Base-by-base conservation (phyloP, 2,888 invertebrate genomes). In the Cabera pusaria region DNA sequence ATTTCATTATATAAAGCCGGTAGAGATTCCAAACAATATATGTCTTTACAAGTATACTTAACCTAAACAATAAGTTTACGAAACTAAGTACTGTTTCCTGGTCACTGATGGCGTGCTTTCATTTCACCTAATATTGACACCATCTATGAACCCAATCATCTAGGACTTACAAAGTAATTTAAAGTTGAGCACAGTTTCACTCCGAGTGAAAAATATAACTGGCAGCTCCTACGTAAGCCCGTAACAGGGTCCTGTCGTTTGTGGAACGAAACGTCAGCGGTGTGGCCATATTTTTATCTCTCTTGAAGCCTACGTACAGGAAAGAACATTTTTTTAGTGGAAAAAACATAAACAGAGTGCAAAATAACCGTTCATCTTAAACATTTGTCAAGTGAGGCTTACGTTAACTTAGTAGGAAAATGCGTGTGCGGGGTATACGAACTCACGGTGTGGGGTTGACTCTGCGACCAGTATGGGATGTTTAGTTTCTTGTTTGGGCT, bases 361-460 rank as follows among this genome's bases (percentile, higher is more conserved):
- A 78, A 80, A 81, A 85, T 81, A 85, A 83, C 84, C 79, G 82
- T 86, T 83, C 81, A 83, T 85, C 84, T 83, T 77, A 75, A 73
- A 72, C 84, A 88, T 88, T 86, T 88, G 87, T 88, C 87, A 86
- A 69, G 72, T 65, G 76, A 64, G 80, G 85, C 85, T 86, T 86
- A 86, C 59, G 75, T 70, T 79, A 82, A 77, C 80, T 83, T 76
- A 78, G 78, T 72, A 76, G 72, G 75, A 72, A 72, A 73, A 72
- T 67, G 70, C 71, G 72, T 73, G 61, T 76, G 76, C n/a, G n/a
- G n/a, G n/a, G n/a, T n/a, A n/a, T n/a, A n/a, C n/a, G n/a, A n/a
- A n/a, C n/a, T n/a, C n/a, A n/a, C n/a, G n/a, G n/a, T n/a, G 59
- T 59, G 47, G 57, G 57, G 51, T 9, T 6, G 8, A 26, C 22